A percentile compares a stretch with the other conserved stretches of the same genome.
Conservation (phyloP, 2,113 vertebrate genomes). For the Misgurnus anguillicaudatus region DNA sequence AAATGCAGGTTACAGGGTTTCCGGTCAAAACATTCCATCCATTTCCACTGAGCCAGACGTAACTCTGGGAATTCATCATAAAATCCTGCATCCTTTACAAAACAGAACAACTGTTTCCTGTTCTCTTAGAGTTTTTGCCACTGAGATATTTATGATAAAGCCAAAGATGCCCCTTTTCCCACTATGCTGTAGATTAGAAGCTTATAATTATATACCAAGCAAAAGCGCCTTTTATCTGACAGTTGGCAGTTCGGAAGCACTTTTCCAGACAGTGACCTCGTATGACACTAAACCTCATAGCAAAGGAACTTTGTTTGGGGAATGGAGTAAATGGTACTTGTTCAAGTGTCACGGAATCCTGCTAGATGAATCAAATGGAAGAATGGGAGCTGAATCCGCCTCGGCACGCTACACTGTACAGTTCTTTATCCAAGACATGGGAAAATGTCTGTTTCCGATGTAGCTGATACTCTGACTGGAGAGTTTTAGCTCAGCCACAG, state of each 20-base stretch:
- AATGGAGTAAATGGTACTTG: conserved; percentile 28
- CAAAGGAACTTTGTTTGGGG: conserved; percentile 27
- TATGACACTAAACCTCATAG: conserved; percentile 35
- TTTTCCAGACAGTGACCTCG: conserved; percentile 52
- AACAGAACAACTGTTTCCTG: conserved; percentile 36
- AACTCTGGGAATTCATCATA: background rate
- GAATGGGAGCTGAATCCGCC: conserved; percentile 4
- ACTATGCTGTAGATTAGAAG: conserved; percentile 31
- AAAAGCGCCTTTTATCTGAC: conserved; percentile 41
- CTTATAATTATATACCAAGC: conserved; percentile 16
- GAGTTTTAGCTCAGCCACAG: conserved; percentile 33
- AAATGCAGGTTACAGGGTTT: background rate
- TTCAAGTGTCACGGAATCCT: conserved; percentile 26
- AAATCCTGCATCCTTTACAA: conserved; percentile 36
- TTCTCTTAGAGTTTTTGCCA: conserved; percentile 27
- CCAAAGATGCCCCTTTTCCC: conserved; percentile 31
- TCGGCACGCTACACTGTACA: conserved; percentile 4
- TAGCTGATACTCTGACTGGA: conserved; percentile 33
- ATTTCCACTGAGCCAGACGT: conserved; percentile 14
- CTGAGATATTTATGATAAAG: conserved; percentile 12
- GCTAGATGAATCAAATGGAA: conserved; percentile 31
- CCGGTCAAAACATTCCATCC: conserved; percentile 18
- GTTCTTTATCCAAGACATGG: conserved; percentile 36
- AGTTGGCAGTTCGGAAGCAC: conserved; percentile 30
- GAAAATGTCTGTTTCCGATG: conserved; percentile 32